Conservation (phyloP, 2,113 vertebrate species). For the Australoheros scitulus region DNA sequence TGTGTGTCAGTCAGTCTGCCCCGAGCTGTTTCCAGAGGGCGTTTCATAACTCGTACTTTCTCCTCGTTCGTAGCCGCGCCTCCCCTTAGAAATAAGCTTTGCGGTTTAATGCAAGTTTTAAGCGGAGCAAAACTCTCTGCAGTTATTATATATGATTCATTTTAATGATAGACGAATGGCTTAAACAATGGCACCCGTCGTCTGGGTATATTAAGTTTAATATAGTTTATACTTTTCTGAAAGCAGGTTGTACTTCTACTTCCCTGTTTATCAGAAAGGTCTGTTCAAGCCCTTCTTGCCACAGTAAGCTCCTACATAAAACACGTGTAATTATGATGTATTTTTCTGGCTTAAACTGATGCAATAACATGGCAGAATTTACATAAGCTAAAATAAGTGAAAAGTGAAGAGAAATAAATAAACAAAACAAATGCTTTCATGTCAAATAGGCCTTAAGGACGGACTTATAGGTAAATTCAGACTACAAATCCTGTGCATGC, state of each 20-base stretch:
- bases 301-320: not conserved
- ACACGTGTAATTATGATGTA: not conserved
- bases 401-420: not conserved
- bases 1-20: constrained; percentile 36
- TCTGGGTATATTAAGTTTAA: not conserved
- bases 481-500: not conserved
- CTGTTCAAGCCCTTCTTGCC: accelerated
- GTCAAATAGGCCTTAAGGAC: not conserved
- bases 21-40: constrained; percentile 78
- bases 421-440: not conserved
- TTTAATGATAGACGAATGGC: not conserved
- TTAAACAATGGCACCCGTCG: not conserved
- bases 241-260: not conserved
- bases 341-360: not conserved
- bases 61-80: constrained; percentile 80
- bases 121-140: accelerated
- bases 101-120: constrained; percentile 2
- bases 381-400: not conserved
- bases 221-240: accelerated
- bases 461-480: not conserved
- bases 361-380: not conserved
- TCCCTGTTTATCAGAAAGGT: not conserved
- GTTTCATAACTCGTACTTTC: constrained; percentile 74
- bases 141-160: accelerated
- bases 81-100: constrained; percentile 70